Conservation (phyloP, 2,797 vertebrate genomes). For the Balearica regulorum region DNA sequence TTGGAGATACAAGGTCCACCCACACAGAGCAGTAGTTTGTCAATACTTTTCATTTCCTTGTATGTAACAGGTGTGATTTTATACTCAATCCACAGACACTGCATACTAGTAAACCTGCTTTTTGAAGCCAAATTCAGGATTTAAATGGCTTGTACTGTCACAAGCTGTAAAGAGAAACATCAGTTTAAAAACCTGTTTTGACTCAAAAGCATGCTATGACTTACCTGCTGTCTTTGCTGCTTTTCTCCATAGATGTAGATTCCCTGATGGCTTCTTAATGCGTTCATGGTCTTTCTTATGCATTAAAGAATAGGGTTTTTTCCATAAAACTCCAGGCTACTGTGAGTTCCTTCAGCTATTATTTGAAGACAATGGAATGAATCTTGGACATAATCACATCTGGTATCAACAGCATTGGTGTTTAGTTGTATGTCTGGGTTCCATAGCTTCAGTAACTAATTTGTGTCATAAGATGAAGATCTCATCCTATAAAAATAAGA, state of each 20-base stretch:
- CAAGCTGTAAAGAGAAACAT: neutral
- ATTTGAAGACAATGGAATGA: neutral
- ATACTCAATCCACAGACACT: neutral
- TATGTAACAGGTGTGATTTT: neutral
- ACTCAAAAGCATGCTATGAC: neutral
- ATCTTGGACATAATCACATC: neutral
- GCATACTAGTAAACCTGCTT: neutral
- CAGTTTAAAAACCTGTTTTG: neutral
- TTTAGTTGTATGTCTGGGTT: neutral
- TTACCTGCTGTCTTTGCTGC: neutral
- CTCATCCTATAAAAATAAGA: neutral
- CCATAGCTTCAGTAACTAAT: neutral
- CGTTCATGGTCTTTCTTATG: neutral
- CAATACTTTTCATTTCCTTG: neutral
- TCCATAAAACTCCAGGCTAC: neutral
- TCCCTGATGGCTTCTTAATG: neutral
- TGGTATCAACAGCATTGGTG: neutral
- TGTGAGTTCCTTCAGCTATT: neutral
- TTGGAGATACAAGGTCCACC: neutral
- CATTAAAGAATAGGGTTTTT: neutral
- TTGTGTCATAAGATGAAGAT: neutral
- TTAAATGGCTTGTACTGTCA: neutral
- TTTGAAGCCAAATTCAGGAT: neutral
- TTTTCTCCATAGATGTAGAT: neutral
- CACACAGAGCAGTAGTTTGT: neutral